Evolutionary conservation across 2,888 invertebrate genomes (phyloP).

Genomic region (Lasioglossum marginatum): DNA sequence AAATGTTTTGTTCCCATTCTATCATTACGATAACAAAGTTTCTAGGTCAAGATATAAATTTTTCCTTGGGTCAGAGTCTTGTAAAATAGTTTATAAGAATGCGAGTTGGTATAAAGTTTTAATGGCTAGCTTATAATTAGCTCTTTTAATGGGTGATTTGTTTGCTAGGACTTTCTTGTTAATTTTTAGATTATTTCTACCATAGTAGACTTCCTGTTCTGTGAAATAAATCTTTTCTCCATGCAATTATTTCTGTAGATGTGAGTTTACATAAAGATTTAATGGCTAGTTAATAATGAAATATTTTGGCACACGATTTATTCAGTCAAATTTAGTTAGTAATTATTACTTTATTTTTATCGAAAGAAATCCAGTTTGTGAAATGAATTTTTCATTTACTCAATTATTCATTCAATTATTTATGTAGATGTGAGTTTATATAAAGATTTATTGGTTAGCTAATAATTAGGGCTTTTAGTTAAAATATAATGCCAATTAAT

Average conservation of each 20-base stretch:
- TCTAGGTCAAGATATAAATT: not conserved
- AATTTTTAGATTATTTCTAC: not conserved
- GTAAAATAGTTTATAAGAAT: not conserved
- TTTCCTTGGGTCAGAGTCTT: not conserved
- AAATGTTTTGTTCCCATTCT: not conserved
- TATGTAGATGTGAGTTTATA: too few species aligned
- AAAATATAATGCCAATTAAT: too few species aligned
- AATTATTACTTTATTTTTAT: too few species aligned
- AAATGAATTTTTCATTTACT: too few species aligned
- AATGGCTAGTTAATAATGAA: too few species aligned
- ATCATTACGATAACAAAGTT: not conserved
- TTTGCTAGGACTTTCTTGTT: not conserved
- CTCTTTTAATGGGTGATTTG: not conserved
- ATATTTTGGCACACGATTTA: too few species aligned
- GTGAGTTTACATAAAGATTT: not conserved
- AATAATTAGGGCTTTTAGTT: too few species aligned
- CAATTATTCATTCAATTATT: too few species aligned
- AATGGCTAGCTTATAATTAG: conserved; percentile 6
- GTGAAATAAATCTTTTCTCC: not conserved
- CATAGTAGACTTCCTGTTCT: not conserved
- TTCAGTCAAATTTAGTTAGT: too few species aligned
- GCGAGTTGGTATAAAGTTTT: not conserved
- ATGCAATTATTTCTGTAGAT: not conserved
- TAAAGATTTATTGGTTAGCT: too few species aligned
- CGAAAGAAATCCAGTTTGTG: too few species aligned